These are phyloP conservation scores for Drosophila yooni DNA, from an alignment of 2,888 invertebrate species.

Conservation along the genomic window DNA sequence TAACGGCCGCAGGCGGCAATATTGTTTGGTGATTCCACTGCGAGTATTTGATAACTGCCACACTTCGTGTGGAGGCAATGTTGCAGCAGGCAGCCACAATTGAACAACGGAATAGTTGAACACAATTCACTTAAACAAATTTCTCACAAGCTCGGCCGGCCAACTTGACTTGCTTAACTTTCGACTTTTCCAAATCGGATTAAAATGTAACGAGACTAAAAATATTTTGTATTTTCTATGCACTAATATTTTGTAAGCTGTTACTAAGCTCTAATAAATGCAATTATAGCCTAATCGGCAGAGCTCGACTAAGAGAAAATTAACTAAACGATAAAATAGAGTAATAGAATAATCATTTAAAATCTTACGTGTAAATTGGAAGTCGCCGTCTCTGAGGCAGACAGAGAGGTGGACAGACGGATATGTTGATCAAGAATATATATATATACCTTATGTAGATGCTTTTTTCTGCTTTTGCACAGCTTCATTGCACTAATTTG, in stretches of 20 bases:
- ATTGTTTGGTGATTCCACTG: conserved; percentile 35
- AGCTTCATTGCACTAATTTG: not conserved
- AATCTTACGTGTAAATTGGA: not conserved
- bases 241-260: not conserved
- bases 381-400: not conserved
- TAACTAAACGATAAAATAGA: not conserved
- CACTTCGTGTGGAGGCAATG: not conserved
- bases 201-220: not conserved
- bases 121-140: conserved; percentile 15
- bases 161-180: conserved; percentile 6
- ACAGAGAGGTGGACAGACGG: not conserved
- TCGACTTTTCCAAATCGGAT: not conserved
- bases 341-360: not conserved
- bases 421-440: not conserved
- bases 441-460: not conserved
- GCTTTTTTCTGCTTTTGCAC: not conserved
- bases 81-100: not conserved
- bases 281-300: not conserved
- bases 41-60: conserved; percentile 43
- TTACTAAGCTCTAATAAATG: not conserved
- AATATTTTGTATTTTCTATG: not conserved
- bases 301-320: not conserved
- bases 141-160: not conserved
- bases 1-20: conserved; percentile 63
- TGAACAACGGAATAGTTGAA: conserved; percentile 1